Conservation (phyloP, 2,888 invertebrate species). For the Serrognathus titanus region DNA sequence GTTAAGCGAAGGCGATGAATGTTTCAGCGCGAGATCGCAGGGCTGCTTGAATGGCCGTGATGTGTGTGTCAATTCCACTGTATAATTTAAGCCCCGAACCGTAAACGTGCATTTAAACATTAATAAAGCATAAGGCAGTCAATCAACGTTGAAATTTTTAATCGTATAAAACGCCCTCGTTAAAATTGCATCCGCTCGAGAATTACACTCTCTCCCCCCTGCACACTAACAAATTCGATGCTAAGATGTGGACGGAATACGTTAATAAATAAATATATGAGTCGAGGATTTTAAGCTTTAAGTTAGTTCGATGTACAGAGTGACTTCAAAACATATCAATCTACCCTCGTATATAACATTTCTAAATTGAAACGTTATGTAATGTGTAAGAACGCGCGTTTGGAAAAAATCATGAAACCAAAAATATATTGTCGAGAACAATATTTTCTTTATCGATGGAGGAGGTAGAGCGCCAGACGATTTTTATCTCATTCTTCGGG, state of each 20-base stretch:
- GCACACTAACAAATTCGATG: no score
- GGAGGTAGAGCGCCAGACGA: constrained; percentile 38
- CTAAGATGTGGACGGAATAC: no score
- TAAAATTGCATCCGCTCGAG: no score
- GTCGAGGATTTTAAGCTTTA: no score
- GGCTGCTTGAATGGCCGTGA: constrained; percentile 24
- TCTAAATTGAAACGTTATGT: no score
- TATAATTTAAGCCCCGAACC: not conserved
- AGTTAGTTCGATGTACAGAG: no score
- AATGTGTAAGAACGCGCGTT: no score
- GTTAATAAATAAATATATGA: no score
- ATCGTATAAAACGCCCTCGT: not conserved
- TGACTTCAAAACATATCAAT: no score
- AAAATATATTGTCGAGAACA: constrained; percentile 11
- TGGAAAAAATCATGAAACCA: not conserved
- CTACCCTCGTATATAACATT: no score
- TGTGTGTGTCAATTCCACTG: constrained; percentile 22
- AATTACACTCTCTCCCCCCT: no score
- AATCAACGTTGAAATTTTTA: constrained; percentile 10
- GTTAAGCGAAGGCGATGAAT: constrained; percentile 27
- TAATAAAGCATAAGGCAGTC: constrained; percentile 10
- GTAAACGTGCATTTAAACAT: constrained; percentile 4
- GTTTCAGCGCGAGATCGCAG: constrained; percentile 25
- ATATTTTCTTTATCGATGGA: constrained; percentile 12
- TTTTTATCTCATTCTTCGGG: constrained; percentile 45